phyloP scores from a whole-genome alignment of 2,888 invertebrate species.

The Drosophila gaucha region DNA sequence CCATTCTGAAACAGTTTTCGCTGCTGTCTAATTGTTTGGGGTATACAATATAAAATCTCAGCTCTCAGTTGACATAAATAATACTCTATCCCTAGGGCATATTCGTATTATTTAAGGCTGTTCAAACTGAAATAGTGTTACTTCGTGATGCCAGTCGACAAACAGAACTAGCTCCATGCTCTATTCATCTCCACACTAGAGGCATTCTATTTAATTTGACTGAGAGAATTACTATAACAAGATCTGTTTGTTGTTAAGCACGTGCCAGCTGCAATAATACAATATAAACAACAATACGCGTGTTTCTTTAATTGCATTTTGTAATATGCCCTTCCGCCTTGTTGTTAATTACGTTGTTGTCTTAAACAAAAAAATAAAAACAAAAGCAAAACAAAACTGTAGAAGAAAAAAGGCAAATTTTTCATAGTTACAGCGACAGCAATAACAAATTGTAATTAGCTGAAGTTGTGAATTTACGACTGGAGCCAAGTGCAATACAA shows the following conservation, averaged over 20 bases:
- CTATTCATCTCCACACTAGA: background rate
- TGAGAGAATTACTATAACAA: conserved; percentile 43
- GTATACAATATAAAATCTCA: too few species aligned
- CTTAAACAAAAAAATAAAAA: conserved; percentile 7
- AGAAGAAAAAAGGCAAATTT: conserved; percentile 11
- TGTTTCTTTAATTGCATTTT: conserved; percentile 39
- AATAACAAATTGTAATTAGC: conserved; percentile 57
- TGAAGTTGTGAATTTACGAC: conserved; percentile 53
- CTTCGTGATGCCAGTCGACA: background rate
- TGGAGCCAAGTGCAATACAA: conserved; percentile 37
- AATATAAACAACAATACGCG: conserved; percentile 47
- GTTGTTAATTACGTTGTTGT: conserved; percentile 37
- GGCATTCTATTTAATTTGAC: conserved; percentile 48
- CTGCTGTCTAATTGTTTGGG: background rate
- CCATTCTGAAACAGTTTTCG: background rate
- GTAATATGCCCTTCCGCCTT: conserved; percentile 56
- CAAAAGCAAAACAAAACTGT: background rate
- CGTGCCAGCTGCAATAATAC: conserved; percentile 52
- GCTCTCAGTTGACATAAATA: background rate
- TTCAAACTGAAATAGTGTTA: too few species aligned
- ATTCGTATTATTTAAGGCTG: too few species aligned
- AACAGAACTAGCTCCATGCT: conserved; percentile 1
- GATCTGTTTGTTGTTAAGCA: conserved; percentile 45
- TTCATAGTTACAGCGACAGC: conserved; percentile 3
- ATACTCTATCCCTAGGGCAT: too few species aligned